Conservation (phyloP, 2,797 vertebrate genomes). For the Enoplosus armatus region DNA sequence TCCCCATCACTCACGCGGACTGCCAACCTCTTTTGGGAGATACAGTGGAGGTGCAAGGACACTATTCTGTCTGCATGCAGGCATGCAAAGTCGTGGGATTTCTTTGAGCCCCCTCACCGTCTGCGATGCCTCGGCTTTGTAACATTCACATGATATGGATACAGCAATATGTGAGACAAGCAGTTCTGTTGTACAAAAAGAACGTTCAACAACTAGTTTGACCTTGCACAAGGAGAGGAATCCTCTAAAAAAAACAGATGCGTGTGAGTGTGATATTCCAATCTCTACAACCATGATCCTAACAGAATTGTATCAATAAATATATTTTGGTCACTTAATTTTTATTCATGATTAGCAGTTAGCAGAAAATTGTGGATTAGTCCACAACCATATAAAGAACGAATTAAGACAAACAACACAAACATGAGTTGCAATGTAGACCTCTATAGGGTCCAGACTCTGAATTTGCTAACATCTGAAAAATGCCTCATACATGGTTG, state of each 20-base stretch:
- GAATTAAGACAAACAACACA: conserved; percentile 69
- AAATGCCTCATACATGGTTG: conserved; percentile 48
- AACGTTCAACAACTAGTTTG: conserved; percentile 25
- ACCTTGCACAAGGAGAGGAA: conserved; percentile 30
- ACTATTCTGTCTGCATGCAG: conserved; percentile 33
- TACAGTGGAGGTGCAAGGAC: conserved; percentile 25
- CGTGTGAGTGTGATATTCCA: conserved; percentile 27
- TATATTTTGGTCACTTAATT: conserved; percentile 84
- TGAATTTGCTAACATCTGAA: conserved; percentile 46
- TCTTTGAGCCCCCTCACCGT: conserved; percentile 11
- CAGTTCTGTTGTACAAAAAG: conserved; percentile 52
- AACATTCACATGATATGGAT: conserved; percentile 78
- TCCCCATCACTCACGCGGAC: conserved; percentile 1
- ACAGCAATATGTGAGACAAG: conserved; percentile 72
- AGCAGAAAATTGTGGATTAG: conserved; percentile 67
- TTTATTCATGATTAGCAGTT: conserved; percentile 80
- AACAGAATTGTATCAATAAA: conserved; percentile 78
- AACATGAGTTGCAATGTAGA: conserved; percentile 58
- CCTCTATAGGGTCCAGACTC: conserved; percentile 39
- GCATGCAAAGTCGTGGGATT: conserved; percentile 38
- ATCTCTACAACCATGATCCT: conserved; percentile 51
- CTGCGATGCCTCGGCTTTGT: conserved; percentile 46
- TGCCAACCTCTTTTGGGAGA: conserved; percentile 4
- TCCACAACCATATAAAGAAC: conserved; percentile 58
- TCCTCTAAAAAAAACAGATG: conserved; percentile 16